Base-by-base conservation (phyloP, 1,140 invertebrate species). In the Bombus difficillimus region DNA sequence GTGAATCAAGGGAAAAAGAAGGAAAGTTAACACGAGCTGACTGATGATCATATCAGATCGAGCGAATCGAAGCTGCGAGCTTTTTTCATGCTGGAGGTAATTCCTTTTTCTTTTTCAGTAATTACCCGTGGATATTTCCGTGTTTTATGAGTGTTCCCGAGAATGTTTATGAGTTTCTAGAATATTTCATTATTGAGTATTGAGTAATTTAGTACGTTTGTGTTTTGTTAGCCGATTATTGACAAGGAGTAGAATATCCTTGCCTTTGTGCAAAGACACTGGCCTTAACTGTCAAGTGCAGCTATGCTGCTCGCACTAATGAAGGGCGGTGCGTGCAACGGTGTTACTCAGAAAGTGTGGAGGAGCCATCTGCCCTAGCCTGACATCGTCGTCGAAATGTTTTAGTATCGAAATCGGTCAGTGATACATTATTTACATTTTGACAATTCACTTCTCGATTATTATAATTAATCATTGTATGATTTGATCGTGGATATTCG, bases 201-300 rank as follows among this genome's bases (percentile, higher is more conserved):
- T 5, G 22, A 77, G 57, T 78, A 76, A 83, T 66, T 87, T 43
- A 15, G 13, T 39, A n/a, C 18, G 64, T n/a, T 59, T 79, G 59
- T 78, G 59, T 87, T 80, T 79, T 73, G 82, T 59, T 77, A 68
- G 82, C 41, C 69, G 22, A 77, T 87, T 66, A 87, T 78, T 47
- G 75, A 79, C 53, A 68, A 74, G 69, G 43, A 77, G 59, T 41
- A 32, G 34, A 75, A 62, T 84, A 88, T 88, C 83, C 83, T 90
- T 90, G 90, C 87, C 92, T 93, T 93, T 92, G 91, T 93, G 91
- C 83, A 83, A 91, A 92, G 92, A 92, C 92, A 90, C 87, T 91
- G 92, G 86, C 85, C 89, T 89, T 93, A 93, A 91, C 92, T 93
- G 92, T 93, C 92, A 93, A 93, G 92, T 92, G 91, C 88, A 91